These are phyloP conservation scores for Molanna angustata DNA, from an alignment of 2,888 invertebrate genomes.

Conservation along the genomic window DNA sequence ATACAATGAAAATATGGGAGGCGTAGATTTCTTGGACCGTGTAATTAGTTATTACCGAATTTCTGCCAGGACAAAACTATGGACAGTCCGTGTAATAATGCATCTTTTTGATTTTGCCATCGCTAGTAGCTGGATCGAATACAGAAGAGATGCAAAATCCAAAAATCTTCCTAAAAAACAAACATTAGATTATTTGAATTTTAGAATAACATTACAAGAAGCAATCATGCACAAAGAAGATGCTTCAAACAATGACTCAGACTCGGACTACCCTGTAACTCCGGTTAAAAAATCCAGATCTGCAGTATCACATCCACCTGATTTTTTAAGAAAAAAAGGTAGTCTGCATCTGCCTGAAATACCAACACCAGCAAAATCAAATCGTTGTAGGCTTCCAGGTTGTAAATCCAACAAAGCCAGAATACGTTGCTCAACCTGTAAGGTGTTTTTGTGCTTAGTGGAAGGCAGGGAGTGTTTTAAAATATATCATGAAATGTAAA, in stretches of 20 bases:
- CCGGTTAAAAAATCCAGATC: not conserved
- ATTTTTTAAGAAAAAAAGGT: conserved; percentile 2
- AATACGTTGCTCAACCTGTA: not conserved
- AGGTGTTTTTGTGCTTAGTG: not conserved
- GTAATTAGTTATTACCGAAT: conserved; percentile 1
- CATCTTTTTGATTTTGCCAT: not conserved
- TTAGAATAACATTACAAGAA: no score
- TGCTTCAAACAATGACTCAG: no score
- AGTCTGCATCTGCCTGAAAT: not conserved
- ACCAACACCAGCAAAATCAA: not conserved
- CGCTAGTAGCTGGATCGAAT: not conserved
- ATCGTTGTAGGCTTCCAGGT: not conserved
- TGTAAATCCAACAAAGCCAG: conserved; percentile 4
- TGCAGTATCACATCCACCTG: not conserved
- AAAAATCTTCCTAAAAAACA: no score
- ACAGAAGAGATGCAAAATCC: not conserved
- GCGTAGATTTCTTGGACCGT: not conserved
- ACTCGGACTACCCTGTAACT: no score
- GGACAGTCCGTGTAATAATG: not conserved
- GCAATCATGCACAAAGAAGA: no score
- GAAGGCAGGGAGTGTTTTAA: not conserved
- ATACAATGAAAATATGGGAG: conserved; percentile 3
- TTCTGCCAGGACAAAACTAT: not conserved
- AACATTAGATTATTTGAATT: no score
- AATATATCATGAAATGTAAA: conserved; percentile 4